Evolutionary conservation across 2,797 vertebrate genomes (phyloP).

Genomic region (Neosilurus mollespiculum): DNA sequence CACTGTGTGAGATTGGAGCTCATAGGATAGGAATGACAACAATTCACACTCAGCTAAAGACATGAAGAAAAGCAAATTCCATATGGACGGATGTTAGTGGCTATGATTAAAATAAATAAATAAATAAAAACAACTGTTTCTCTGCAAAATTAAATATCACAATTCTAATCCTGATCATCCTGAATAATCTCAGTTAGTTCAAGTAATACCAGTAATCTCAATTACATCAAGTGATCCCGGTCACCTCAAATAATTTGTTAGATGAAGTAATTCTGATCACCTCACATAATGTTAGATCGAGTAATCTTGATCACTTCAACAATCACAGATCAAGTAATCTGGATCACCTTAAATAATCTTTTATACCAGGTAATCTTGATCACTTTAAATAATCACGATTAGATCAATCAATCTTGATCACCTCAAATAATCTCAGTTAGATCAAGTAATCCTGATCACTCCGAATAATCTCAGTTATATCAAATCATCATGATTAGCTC

Average conservation of each 20-base stretch:
- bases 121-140: too few relatives aligned
- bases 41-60: conserved; percentile 12
- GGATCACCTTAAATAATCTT: background rate
- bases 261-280: background rate
- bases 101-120: background rate
- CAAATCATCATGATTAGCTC: background rate
- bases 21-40: conserved; percentile 12
- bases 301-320: too few relatives aligned
- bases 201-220: too few relatives aligned
- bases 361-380: background rate
- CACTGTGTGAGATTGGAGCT: background rate
- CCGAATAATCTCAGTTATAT: background rate
- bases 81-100: background rate
- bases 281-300: too few relatives aligned
- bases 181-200: too few relatives aligned
- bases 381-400: background rate
- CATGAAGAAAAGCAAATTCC: conserved; percentile 10
- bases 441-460: background rate
- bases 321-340: too few relatives aligned
- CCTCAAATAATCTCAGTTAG: background rate
- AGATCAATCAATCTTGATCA: background rate
- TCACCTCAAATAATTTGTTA: background rate
- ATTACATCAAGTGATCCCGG: too few relatives aligned
- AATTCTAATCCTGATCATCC: too few relatives aligned
- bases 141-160: too few relatives aligned